These are phyloP conservation scores for Lutraria lutraria DNA, from an alignment of 2,888 invertebrate species.

Conservation along the genomic window DNA sequence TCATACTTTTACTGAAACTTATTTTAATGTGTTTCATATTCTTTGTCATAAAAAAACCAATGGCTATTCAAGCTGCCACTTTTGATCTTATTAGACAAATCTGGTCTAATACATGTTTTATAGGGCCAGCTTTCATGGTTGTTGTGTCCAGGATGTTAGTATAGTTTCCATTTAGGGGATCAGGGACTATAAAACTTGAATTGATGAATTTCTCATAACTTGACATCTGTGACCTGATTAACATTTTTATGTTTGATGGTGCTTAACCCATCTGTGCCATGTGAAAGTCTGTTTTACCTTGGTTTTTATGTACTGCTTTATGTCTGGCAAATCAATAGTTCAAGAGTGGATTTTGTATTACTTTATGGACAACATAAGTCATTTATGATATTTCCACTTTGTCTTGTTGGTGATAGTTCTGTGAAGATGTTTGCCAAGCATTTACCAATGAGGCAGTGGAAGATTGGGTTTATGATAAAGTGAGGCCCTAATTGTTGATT, in stretches of 20 bases:
- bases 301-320: neutral
- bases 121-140: neutral
- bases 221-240: slow-evolving; percentile 13
- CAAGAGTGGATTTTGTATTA: neutral
- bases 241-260: neutral
- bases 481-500: too few relatives aligned
- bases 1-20: too few relatives aligned
- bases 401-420: too few relatives aligned
- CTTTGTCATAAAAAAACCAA: neutral
- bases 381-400: too few relatives aligned
- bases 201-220: neutral
- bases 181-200: neutral
- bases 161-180: neutral
- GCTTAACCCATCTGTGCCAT: neutral
- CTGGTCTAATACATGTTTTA: neutral
- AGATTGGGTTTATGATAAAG: too few relatives aligned
- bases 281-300: neutral
- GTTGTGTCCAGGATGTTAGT: neutral
- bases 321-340: neutral
- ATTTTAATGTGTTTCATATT: too few relatives aligned
- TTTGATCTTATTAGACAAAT: neutral
- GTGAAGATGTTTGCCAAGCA: too few relatives aligned
- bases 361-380: neutral
- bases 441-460: too few relatives aligned
- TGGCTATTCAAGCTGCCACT: neutral